Base-by-base conservation (phyloP, 2,797 vertebrate species). In the Periparus ater region DNA sequence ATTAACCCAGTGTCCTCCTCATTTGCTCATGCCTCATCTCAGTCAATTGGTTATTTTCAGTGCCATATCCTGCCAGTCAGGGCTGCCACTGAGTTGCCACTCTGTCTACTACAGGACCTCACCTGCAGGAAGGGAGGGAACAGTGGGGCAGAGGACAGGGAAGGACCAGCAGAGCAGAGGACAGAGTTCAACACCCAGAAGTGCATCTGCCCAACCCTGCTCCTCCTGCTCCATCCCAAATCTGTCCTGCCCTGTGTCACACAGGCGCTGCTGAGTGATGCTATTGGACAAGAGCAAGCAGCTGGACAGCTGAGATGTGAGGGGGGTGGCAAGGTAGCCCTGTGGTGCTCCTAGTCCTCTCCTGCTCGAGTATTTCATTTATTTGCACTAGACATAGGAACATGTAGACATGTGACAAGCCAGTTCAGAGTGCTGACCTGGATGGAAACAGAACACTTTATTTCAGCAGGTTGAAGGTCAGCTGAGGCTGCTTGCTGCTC, bases 231-330 rank as follows among this genome's bases (percentile, higher is more conserved):
- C 36, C 61, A 67, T 87, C 65, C 48, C 71, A 63, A 73, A 76
- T 40, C n/a, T 17, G 5, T 36, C 44, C 85, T 91, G 63, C 45
- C 75, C 30, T 0, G 1, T 1, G 2, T 74, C 5, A 0, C 62
- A n/a, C 1, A 4, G 48, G 38, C 47, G 50, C 2, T 5, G 32
- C 42, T 65, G 54, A 72, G 16, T 6, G 2, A 48, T 73, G 63
- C 71, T 6, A 2, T 30, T 29, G 20, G 19, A 50, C 0, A 4
- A 70, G n/a, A 91, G 42, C 34, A 34, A 72, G 55, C 1, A 1
- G 17, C 54, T 89, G 71, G 60, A 76, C 27, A 67, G 51, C 29
- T 51, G 29, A 48, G 34, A 13, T 40, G 34, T n/a, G 30, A 22
- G 53, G 3, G 7, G 7, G 11, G 9, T 1, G 6, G 30, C 23